Evolutionary conservation across 2,113 vertebrate species (phyloP), one percentile per base, ranked within the genome.

Genomic region (Lepidothrix coronata): DNA sequence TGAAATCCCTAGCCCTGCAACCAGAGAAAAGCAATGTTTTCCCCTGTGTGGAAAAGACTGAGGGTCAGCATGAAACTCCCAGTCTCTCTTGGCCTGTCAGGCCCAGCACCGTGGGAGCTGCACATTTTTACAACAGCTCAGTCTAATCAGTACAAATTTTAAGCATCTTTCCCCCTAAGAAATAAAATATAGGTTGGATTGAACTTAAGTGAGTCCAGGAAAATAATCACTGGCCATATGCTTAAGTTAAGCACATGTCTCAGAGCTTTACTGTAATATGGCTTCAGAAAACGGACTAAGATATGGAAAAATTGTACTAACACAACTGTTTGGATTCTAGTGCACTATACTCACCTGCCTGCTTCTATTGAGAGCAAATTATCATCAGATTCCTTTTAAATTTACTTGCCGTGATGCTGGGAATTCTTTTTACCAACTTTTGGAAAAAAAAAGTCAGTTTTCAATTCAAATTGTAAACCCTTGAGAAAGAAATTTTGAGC

Each of bases 161-260:
- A 67, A 95, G 52, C 23, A 55, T 75, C 61, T 75, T 91, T 52
- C 20, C 48, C 11, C 16, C 65, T 86, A 37, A 72, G 72, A 75
- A 95, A 71, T 94, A 61, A 93, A 95, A 94, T 94, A 61, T 46
- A 75, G 44, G 61, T 52, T 91, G 52, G 9, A 9, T 12, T 78
- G 48, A 88, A 57, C 55, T 93, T 94, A 86, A 92, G 62, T 44
- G 41, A 84, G 48, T 77, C 43, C 79, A 84, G 52, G 54, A 93
- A 93, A 88, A 80, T 84, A 80, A 83, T 74, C 59, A 49, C 20
- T 67, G 39, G 37, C 52, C 78, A 41, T 59, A 67, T 88, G 57
- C 72, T 96, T 88, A 77, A 84, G 83, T 88, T 95, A 93, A 96
- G 76, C 65, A 71, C 51, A 61, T 37, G 57, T 25, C 68, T 91